These are phyloP conservation scores for Apotomis turbidana DNA, from an alignment of 2,888 invertebrate species.

Conservation along the genomic window DNA sequence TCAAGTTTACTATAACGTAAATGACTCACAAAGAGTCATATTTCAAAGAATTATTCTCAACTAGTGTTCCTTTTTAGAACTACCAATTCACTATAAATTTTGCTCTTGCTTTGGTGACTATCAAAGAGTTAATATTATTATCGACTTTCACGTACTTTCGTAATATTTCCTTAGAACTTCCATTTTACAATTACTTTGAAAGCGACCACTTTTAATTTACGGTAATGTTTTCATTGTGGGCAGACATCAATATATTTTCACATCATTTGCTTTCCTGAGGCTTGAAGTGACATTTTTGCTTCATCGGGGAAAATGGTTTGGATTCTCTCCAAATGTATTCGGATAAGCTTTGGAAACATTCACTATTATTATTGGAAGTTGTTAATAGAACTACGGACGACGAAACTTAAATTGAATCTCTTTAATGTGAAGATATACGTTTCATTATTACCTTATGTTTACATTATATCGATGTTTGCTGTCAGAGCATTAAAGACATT, in stretches of 20 bases:
- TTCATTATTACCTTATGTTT: too few relatives aligned
- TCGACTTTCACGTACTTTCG: too few relatives aligned
- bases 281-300: constrained; percentile 68
- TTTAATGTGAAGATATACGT: too few relatives aligned
- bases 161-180: too few relatives aligned
- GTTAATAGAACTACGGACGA: constrained; percentile 44
- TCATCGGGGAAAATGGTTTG: constrained; percentile 76
- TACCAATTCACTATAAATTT: not conserved
- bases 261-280: constrained; percentile 70
- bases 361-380: constrained; percentile 67
- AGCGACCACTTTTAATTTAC: not conserved
- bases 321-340: constrained; percentile 77
- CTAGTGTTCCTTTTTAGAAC: not conserved
- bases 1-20: not conserved
- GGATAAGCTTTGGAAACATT: constrained; percentile 74
- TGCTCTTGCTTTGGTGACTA: too few relatives aligned
- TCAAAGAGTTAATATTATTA: too few relatives aligned
- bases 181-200: not conserved
- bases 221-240: not conserved
- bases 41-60: not conserved
- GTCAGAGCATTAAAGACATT: too few relatives aligned
- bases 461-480: too few relatives aligned
- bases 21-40: not conserved
- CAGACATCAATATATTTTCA: constrained; percentile 58
- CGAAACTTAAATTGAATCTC: constrained; percentile 28